These are phyloP conservation scores for Eufriesea mexicana DNA, from an alignment of 1,140 invertebrate species.

Conservation along the genomic window DNA sequence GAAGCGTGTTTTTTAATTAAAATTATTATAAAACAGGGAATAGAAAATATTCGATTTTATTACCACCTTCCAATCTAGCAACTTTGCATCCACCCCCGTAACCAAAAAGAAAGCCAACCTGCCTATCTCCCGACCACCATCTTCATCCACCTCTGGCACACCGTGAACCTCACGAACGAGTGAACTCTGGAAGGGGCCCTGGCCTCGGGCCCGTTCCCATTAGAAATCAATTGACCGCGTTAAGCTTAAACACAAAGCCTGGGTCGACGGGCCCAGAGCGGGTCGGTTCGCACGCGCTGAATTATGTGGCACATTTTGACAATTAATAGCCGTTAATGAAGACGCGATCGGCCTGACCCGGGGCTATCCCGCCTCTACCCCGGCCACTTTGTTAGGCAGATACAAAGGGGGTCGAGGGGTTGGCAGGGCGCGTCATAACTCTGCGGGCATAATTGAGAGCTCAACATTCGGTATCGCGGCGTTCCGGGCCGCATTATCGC, in stretches of 20 bases:
- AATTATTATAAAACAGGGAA: no score
- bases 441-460: constrained; percentile 81
- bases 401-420: constrained; percentile 36
- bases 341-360: constrained; percentile 73
- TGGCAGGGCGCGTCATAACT: constrained; percentile 73
- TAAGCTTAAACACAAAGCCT: constrained; percentile 42
- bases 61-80: no score
- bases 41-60: no score
- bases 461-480: constrained; percentile 70
- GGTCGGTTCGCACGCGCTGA: constrained; percentile 66
- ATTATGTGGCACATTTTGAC: constrained; percentile 76
- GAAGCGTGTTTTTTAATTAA: no score
- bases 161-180: neutral
- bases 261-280: no score
- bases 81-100: neutral
- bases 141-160: neutral
- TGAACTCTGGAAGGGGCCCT: neutral
- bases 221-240: constrained; percentile 58
- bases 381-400: constrained; percentile 8
- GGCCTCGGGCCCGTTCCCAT: neutral
- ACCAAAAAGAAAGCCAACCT: neutral
- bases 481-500: constrained; percentile 47
- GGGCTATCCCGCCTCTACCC: constrained; percentile 51
- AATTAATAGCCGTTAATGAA: constrained; percentile 80
- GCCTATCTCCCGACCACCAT: neutral